These are phyloP conservation scores for Galaxias olidus DNA, from an alignment of 2,797 vertebrate genomes.

Conservation along the genomic window DNA sequence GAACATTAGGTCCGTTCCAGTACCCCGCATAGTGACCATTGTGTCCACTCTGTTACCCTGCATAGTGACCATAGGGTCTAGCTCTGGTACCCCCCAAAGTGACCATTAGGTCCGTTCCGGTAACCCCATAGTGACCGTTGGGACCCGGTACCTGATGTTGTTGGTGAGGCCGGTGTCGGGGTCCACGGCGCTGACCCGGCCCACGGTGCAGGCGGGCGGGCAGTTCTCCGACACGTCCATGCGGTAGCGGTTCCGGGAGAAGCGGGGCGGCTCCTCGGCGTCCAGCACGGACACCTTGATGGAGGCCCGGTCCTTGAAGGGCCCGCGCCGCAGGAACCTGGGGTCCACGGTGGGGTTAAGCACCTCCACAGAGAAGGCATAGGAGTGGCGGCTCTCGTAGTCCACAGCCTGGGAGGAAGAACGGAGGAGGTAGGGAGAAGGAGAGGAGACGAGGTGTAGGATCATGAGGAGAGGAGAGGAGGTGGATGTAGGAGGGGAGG, in stretches of 20 bases:
- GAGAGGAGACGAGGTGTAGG: not conserved
- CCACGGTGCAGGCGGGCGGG: conserved; percentile 81
- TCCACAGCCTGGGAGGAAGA: conserved; percentile 73
- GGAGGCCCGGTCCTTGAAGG: conserved; percentile 87
- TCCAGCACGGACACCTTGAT: conserved; percentile 84
- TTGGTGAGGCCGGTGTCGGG: conserved; percentile 85
- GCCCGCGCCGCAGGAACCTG: conserved; percentile 85
- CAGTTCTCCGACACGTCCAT: conserved; percentile 87
- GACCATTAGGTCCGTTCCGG: no score
- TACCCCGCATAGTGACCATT: no score
- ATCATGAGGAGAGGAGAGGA: conserved; percentile 14
- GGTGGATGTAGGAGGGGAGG: not conserved
- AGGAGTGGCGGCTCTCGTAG: conserved; percentile 86
- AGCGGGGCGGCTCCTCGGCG: conserved; percentile 86
- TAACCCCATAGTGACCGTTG: no score
- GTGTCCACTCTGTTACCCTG: no score
- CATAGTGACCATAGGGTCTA: no score
- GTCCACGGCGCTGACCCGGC: conserved; percentile 82
- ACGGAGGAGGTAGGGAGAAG: not conserved
- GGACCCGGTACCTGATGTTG: conserved; percentile 79
- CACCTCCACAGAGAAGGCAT: conserved; percentile 88
- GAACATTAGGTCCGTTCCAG: no score
- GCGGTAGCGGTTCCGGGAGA: conserved; percentile 80
- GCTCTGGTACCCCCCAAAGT: no score
- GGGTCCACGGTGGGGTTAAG: conserved; percentile 89